phyloP scores from a whole-genome alignment of 2,113 vertebrate genomes.

The Heteronetta atricapilla region DNA sequence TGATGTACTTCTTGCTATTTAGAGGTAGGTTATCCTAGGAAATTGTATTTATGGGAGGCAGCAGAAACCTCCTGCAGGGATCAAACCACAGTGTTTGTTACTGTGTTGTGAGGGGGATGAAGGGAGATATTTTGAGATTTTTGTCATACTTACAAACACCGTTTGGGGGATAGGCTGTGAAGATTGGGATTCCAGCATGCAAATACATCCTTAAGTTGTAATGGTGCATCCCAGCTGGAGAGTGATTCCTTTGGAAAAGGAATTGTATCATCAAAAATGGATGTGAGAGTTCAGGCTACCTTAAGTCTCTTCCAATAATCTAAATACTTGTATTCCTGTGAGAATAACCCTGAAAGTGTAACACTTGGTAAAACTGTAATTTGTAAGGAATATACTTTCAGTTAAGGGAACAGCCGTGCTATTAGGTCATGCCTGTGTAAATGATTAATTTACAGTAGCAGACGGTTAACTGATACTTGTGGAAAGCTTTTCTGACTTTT shows the following conservation, averaged over 20 bases:
- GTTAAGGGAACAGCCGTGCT: not conserved
- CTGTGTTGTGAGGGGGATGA: not conserved
- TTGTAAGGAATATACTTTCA: not conserved
- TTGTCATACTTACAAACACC: not conserved
- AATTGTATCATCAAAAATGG: not conserved
- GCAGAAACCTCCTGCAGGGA: not conserved
- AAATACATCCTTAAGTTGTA: not conserved
- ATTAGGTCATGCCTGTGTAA: not conserved
- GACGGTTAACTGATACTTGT: not conserved
- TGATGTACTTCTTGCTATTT: not conserved
- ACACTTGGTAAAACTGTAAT: not conserved
- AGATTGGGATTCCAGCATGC: not conserved
- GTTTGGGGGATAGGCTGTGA: no score
- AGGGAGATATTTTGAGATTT: not conserved
- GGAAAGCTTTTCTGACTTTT: constrained; percentile 42
- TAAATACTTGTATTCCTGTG: not conserved
- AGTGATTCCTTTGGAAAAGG: not conserved
- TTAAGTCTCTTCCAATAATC: not conserved
- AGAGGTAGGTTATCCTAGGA: not conserved
- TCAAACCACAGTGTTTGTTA: not conserved
- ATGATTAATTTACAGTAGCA: not conserved
- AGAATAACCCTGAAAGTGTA: not conserved
- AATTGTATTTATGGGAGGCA: not conserved
- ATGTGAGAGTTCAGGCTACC: not conserved
- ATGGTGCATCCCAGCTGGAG: not conserved